Percentiles rank a stretch among this genome's conserved stretches.
Evolutionary conservation across 2,113 vertebrate species (phyloP).

Genomic region (Alouatta palliata): DNA sequence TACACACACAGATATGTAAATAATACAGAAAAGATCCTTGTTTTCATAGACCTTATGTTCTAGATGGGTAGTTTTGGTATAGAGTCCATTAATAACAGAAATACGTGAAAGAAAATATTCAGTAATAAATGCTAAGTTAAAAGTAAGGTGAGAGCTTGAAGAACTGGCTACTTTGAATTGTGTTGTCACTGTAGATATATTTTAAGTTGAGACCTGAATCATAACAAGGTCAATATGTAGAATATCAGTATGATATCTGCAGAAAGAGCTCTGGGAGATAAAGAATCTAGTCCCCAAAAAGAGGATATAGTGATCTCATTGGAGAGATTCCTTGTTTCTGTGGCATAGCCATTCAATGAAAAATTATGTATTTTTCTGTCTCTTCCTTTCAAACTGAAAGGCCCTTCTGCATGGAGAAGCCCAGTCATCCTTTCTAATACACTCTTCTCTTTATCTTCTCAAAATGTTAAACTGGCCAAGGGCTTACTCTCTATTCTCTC

Average conservation of each 20-base stretch:
- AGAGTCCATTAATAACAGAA: not conserved
- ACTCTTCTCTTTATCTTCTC: not conserved
- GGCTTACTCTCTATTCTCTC: not conserved
- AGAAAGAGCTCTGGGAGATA: not conserved
- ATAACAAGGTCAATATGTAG: not conserved
- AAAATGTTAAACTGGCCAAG: not conserved
- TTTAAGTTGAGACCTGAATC: not conserved
- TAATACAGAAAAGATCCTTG: not conserved
- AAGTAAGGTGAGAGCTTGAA: not conserved
- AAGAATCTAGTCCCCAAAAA: not conserved
- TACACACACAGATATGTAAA: not conserved
- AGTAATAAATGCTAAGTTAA: not conserved
- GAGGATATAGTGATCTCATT: not conserved
- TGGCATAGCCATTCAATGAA: not conserved
- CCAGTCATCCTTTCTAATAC: not conserved
- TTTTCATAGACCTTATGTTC: not conserved
- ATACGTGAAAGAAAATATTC: not conserved
- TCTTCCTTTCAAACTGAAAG: not conserved
- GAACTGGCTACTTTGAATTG: not conserved
- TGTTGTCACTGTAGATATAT: not conserved
- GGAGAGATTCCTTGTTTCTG: not conserved
- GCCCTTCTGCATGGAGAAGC: not conserved
- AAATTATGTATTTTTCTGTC: not conserved
- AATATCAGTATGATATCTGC: not conserved
- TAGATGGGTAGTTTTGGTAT: not conserved